A percentile compares a stretch with the other conserved stretches of the same genome.
These are phyloP conservation scores for Phymorhynchus buccinoides DNA, from an alignment of 1,140 invertebrate genomes.

Conservation along the genomic window DNA sequence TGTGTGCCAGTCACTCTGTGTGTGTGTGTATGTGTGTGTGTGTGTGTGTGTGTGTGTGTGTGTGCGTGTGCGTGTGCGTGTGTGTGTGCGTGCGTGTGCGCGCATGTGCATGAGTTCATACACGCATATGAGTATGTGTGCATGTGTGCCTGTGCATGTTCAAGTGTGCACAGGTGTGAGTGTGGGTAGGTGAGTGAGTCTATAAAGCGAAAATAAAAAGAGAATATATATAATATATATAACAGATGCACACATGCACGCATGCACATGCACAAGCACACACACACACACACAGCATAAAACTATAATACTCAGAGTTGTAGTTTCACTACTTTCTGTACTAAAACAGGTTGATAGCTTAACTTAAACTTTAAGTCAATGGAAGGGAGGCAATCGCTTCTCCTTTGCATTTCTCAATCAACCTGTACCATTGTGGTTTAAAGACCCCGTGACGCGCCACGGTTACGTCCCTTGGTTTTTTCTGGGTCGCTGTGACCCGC, in stretches of 20 bases:
- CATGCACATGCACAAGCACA: conserved; percentile 8
- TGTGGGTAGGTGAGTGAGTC: neutral
- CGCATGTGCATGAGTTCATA: neutral
- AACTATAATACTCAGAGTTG: neutral
- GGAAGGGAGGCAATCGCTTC: too few relatives aligned
- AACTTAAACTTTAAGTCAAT: neutral
- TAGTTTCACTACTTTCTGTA: neutral
- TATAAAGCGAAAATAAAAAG: too few relatives aligned
- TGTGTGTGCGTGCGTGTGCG: neutral
- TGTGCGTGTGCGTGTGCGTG: neutral
- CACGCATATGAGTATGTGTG: too few relatives aligned
- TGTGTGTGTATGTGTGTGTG: too few relatives aligned
- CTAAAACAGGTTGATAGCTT: neutral
- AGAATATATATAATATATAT: too few relatives aligned
- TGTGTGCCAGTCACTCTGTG: too few relatives aligned
- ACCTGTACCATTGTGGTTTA: too few relatives aligned
- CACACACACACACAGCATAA: conserved; percentile 18
- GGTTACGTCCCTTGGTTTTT: too few relatives aligned
- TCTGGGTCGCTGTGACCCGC: too few relatives aligned
- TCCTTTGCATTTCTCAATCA: too few relatives aligned
- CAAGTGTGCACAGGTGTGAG: neutral
- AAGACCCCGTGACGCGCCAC: too few relatives aligned
- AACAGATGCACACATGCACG: conserved; percentile 2
- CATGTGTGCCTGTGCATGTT: neutral
- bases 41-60: neutral